These are phyloP conservation scores for Zaprionus taronus DNA, from an alignment of 1,140 invertebrate genomes.

Conservation along the genomic window DNA sequence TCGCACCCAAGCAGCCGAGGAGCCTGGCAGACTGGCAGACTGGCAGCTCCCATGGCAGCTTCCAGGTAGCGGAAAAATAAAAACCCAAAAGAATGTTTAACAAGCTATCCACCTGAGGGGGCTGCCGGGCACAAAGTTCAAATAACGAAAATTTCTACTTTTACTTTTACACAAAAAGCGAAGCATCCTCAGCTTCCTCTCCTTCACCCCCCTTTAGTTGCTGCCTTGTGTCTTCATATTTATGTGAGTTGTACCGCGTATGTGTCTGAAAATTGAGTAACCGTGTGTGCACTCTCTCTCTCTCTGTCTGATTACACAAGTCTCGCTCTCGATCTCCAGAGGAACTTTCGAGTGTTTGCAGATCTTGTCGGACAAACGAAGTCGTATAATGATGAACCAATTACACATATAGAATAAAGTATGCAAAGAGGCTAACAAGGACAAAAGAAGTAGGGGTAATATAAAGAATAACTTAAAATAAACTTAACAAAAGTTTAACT, in stretches of 20 bases:
- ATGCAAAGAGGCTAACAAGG: conserved; percentile 19
- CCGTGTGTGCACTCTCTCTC: conserved; percentile 17
- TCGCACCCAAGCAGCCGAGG: conserved; percentile 25
- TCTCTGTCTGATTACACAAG: conserved; percentile 57
- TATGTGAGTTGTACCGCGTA: conserved; percentile 16
- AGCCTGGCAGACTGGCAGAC: not conserved
- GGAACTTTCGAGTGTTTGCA: conserved; percentile 37
- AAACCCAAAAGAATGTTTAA: conserved; percentile 76
- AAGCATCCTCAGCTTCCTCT: conserved; percentile 13
- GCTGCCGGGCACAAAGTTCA: conserved; percentile 71
- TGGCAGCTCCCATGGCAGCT: not conserved
- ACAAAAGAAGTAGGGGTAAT: not conserved
- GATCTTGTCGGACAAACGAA: conserved; percentile 4
- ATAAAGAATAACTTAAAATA: not conserved
- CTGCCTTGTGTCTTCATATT: conserved; percentile 16
- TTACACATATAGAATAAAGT: conserved; percentile 11
- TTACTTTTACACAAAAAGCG: conserved; percentile 60
- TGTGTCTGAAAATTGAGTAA: not conserved
- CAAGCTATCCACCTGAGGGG: conserved; percentile 76
- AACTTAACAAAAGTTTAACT: not conserved
- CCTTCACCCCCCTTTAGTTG: not conserved
- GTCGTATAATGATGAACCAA: conserved; percentile 27
- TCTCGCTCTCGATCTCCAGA: conserved; percentile 17
- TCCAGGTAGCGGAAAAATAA: conserved; percentile 26
- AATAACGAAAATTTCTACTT: conserved; percentile 76